Evolutionary conservation across 2,797 vertebrate species (phyloP).

Genomic region (Petrocephalus sullivani): DNA sequence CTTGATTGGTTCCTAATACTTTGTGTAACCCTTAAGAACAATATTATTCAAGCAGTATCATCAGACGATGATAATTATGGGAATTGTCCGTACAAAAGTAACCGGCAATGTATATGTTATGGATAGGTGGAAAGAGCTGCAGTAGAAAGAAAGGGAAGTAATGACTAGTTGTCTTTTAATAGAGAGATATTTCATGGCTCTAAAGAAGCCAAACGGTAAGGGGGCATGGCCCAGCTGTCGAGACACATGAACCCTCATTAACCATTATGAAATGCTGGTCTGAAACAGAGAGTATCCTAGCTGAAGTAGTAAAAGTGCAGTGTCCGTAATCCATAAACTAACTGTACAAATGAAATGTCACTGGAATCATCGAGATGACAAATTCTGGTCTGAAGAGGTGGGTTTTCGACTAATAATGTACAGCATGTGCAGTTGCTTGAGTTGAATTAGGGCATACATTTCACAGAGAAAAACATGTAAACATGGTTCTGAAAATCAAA

Average conservation of each 20-base stretch:
- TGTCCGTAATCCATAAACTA: not conserved
- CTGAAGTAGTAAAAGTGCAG: not conserved
- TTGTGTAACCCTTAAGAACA: not conserved
- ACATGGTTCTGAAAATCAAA: not conserved
- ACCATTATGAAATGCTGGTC: not conserved
- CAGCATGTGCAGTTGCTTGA: not conserved
- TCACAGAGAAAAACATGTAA: not conserved
- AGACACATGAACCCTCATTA: not conserved
- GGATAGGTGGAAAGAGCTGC: not conserved
- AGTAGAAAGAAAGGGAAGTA: not conserved
- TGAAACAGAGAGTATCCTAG: not conserved
- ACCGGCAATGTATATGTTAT: not conserved
- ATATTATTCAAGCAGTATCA: not conserved
- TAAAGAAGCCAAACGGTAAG: not conserved
- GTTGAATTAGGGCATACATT: not conserved
- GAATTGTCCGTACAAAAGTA: not conserved
- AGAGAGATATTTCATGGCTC: not conserved
- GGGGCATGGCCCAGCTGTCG: not conserved
- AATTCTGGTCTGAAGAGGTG: not conserved
- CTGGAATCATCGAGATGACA: not conserved
- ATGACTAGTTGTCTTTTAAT: not conserved
- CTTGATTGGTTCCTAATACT: not conserved
- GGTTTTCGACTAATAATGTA: not conserved
- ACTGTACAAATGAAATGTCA: conserved; percentile 10
- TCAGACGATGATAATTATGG: not conserved